Evolutionary conservation across 2,888 invertebrate species (phyloP).

Genomic region (Campoplex nolae): DNA sequence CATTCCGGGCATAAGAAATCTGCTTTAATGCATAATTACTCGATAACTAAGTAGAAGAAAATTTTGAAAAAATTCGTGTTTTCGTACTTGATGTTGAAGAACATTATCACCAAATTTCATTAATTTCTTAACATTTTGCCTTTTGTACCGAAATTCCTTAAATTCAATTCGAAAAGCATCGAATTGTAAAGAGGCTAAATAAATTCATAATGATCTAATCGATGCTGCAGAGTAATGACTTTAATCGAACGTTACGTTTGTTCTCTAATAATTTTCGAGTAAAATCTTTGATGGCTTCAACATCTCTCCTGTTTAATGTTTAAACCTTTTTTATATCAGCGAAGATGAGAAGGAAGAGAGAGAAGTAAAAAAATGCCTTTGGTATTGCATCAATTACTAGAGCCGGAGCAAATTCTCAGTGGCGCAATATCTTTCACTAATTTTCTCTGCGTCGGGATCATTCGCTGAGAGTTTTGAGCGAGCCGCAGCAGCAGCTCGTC

Average conservation of each 20-base stretch:
- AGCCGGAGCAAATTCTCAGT: conserved; percentile 38
- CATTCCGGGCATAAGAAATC: no score
- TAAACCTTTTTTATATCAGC: neutral
- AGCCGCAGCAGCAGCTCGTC: conserved; percentile 14
- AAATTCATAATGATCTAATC: conserved; percentile 20
- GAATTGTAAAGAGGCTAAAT: neutral
- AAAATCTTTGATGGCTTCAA: conserved; percentile 41
- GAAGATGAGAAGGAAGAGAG: conserved; percentile 12
- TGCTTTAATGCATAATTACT: no score
- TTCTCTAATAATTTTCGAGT: neutral
- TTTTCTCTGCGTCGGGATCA: conserved; percentile 48
- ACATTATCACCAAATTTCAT: no score
- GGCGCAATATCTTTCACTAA: conserved; percentile 55
- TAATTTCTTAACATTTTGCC: no score
- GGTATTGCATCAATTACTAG: conserved; percentile 65
- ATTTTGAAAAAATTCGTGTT: no score
- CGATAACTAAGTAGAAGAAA: no score
- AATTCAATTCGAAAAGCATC: neutral
- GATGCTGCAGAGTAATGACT: conserved; percentile 15
- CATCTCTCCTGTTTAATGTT: neutral
- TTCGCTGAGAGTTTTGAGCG: conserved; percentile 42
- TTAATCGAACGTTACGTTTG: conserved; percentile 18
- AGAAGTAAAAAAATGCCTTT: conserved; percentile 39
- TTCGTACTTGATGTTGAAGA: neutral
- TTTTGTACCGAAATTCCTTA: no score